These are phyloP conservation scores for Selenia dentaria DNA, from an alignment of 2,888 invertebrate species.

Conservation along the genomic window DNA sequence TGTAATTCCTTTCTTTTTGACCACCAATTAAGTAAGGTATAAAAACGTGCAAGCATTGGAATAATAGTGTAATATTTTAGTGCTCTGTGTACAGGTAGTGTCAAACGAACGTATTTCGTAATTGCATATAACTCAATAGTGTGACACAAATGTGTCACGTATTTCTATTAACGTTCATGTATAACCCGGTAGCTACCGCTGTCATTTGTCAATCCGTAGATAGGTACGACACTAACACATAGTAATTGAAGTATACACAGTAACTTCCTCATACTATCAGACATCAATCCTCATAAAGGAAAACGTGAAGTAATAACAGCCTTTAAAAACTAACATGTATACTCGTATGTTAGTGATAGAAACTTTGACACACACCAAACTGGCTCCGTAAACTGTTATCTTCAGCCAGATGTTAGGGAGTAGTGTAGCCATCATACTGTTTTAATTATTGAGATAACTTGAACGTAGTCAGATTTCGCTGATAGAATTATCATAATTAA, in stretches of 20 bases:
- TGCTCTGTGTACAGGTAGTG: no score
- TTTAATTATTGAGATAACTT: no score
- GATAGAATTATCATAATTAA: no score
- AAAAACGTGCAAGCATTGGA: no score
- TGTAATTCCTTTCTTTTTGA: no score
- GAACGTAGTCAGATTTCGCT: no score
- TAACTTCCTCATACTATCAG: conserved; percentile 10
- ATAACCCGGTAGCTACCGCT: background rate
- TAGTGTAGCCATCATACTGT: background rate
- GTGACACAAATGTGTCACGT: background rate
- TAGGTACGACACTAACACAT: background rate
- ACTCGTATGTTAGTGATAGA: conserved; percentile 31
- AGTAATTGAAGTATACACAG: background rate
- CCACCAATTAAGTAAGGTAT: no score
- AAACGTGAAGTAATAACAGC: conserved; percentile 17
- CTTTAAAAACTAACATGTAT: conserved; percentile 29
- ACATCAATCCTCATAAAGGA: conserved; percentile 9
- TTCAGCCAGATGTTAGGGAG: conserved; percentile 36
- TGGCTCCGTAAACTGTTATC: conserved; percentile 40
- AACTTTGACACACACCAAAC: conserved; percentile 39
- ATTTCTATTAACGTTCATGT: background rate
- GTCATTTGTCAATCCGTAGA: background rate
- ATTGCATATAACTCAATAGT: no score
- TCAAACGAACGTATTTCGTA: no score
- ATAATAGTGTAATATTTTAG: no score